Base-by-base conservation (phyloP, 2,888 invertebrate genomes). In the Dioctria rufipes region DNA sequence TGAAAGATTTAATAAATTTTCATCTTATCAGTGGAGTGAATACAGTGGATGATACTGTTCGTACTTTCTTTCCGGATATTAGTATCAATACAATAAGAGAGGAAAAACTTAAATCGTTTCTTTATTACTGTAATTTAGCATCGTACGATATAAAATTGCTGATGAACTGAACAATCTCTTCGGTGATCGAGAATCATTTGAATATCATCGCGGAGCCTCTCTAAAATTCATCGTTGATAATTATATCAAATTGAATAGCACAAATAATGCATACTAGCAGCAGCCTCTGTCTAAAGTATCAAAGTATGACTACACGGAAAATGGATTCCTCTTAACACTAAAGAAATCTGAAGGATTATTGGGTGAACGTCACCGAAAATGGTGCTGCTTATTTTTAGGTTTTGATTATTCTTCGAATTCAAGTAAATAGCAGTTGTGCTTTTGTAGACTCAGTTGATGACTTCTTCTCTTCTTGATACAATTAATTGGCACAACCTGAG, bases 201-300 rank as follows among this genome's bases (percentile, higher is more conserved):
- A n/a, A n/a, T n/a, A n/a, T n/a, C n/a, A n/a, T n/a, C n/a, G n/a
- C n/a, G n/a, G n/a, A n/a, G n/a, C n/a, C n/a, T n/a, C n/a, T n/a
- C n/a, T n/a, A n/a, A n/a, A 87, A 83, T 89, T 88, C 77, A 88
- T 89, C 65, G 88, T 89, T 11, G 87, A 88, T 80, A 87, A 88
- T 78, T 88, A 87, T 81, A 86, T 80, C 49, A 42, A 60, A 80
- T 81, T 82, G 46, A 82, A 81, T 80, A 81, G 77, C 71, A 78
- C 75, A 78, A 81, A 60, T 61, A 43, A 67, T n/a, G n/a, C n/a
- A n/a, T 79, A 43, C 51, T 71, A 71, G 51, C 75, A 81, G 51
- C 73, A 75, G 39, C 73, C 77, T 37, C 63, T 66, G 66, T 78
- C 84, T 4, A 86, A 87, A 65, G 82, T 88, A 65, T 83, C 83